A percentile compares a stretch with the other conserved stretches of the same genome.
Evolutionary conservation across 1,140 invertebrate genomes (phyloP).

Genomic region (Drosophila willistoni): DNA sequence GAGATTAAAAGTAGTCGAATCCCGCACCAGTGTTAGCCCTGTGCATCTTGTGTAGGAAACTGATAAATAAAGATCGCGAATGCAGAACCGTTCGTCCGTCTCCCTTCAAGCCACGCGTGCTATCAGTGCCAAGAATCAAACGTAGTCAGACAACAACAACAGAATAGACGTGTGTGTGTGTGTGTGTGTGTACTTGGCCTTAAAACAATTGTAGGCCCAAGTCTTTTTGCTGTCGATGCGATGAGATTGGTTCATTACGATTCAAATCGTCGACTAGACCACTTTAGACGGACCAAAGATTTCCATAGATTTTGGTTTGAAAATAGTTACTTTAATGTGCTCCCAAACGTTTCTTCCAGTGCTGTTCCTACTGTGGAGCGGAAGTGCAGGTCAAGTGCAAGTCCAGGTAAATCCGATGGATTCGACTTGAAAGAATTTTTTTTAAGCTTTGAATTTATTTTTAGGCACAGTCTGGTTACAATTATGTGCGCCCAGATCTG

Average conservation of each 20-base stretch:
- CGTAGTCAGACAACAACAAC: conserved; percentile 36
- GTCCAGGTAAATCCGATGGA: conserved; percentile 47
- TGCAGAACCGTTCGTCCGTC: conserved; percentile 52
- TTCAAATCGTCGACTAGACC: conserved; percentile 57
- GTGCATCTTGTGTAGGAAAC: conserved; percentile 63
- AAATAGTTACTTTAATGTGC: conserved; percentile 52
- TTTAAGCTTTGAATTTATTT: no score
- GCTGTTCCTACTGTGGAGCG: conserved; percentile 61
- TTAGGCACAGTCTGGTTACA: conserved; percentile 84
- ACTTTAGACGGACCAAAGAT: conserved; percentile 31
- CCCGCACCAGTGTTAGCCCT: conserved; percentile 44
- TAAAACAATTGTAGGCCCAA: conserved; percentile 55
- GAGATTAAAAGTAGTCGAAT: not conserved
- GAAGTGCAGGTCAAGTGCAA: conserved; percentile 53
- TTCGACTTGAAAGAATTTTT: not conserved
- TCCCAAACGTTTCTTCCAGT: conserved; percentile 52
- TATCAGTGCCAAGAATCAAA: conserved; percentile 75
- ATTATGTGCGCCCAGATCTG: conserved; percentile 83
- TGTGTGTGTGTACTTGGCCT: conserved; percentile 63
- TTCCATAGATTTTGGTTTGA: conserved; percentile 22
- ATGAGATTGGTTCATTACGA: conserved; percentile 64
- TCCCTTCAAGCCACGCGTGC: conserved; percentile 24
- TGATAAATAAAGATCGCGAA: conserved; percentile 76
- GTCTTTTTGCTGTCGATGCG: conserved; percentile 44
- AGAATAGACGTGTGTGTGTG: not conserved